These are phyloP conservation scores for Nephrocerus scutellatus DNA, from an alignment of 2,888 invertebrate genomes.

Conservation along the genomic window DNA sequence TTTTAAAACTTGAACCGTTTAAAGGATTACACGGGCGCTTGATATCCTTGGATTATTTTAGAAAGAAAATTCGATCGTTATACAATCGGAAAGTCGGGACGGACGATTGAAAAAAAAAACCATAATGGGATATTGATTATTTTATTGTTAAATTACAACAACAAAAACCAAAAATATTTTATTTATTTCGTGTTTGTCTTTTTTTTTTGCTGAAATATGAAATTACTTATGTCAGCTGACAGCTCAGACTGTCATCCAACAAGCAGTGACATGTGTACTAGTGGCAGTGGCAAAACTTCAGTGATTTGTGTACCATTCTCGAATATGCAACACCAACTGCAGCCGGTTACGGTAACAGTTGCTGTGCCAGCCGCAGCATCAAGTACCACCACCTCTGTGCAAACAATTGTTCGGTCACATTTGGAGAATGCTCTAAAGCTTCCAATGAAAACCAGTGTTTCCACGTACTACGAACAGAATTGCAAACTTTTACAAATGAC, in stretches of 20 bases:
- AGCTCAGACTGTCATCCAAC: slow-evolving; percentile 45
- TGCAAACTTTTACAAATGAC: no score
- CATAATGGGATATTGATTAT: no score
- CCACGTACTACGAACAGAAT: slow-evolving; percentile 43
- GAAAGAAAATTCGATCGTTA: no score
- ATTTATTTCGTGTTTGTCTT: no score
- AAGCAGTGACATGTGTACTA: slow-evolving; percentile 29
- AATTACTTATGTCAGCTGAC: slow-evolving; percentile 49
- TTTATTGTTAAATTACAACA: no score
- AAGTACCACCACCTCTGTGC: slow-evolving; percentile 28
- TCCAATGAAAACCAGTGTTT: slow-evolving; percentile 44
- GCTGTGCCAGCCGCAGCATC: slow-evolving; percentile 22
- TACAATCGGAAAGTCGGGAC: no score
- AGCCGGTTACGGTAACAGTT: slow-evolving; percentile 3
- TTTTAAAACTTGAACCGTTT: no score
- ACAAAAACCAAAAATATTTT: no score
- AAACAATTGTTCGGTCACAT: slow-evolving; percentile 35
- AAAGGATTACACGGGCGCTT: no score
- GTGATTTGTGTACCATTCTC: slow-evolving; percentile 37
- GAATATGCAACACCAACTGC: slow-evolving; percentile 16
- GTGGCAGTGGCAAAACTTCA: slow-evolving; percentile 28
- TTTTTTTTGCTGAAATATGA: no score
- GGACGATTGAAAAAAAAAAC: no score
- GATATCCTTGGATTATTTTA: no score
- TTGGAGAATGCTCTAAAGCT: slow-evolving; percentile 42